Conservation (phyloP, 2,888 invertebrate species). For the Syrista parreyssii region DNA sequence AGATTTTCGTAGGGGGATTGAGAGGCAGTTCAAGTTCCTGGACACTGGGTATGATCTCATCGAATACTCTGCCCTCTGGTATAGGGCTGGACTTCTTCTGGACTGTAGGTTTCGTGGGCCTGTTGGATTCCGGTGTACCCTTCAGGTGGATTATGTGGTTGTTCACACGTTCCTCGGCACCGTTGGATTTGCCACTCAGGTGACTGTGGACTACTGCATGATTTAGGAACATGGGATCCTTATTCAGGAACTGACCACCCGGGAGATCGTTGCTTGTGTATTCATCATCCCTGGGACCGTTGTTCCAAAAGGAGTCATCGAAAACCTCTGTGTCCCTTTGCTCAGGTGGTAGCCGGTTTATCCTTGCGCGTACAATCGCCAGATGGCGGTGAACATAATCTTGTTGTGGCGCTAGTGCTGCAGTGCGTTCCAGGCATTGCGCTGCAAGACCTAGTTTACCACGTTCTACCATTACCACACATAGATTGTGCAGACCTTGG, state of each 20-base stretch:
- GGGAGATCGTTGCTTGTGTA: constrained; percentile 33
- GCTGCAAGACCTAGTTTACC: constrained; percentile 88
- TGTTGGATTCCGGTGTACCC: constrained; percentile 43
- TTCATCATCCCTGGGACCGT: constrained; percentile 16
- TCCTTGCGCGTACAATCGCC: constrained; percentile 84
- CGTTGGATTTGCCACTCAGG: constrained; percentile 41
- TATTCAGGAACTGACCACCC: constrained; percentile 46
- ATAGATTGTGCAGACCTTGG: constrained; percentile 94
- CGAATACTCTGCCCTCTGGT: constrained; percentile 36
- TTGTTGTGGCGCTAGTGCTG: constrained; percentile 86
- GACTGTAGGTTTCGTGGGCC: constrained; percentile 34
- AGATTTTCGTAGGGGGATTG: constrained; percentile 42
- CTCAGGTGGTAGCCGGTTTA: constrained; percentile 61
- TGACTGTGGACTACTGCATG: constrained; percentile 56
- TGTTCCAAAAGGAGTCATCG: constrained; percentile 54
- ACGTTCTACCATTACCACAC: constrained; percentile 94
- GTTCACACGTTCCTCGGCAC: constrained; percentile 38
- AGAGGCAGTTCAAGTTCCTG: constrained; percentile 52
- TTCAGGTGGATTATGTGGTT: constrained; percentile 51
- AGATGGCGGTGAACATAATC: constrained; percentile 92
- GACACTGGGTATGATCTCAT: constrained; percentile 50
- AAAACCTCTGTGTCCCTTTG: constrained; percentile 55
- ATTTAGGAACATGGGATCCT: constrained; percentile 54
- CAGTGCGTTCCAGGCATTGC: constrained; percentile 84
- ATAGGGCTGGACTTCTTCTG: background rate